These are phyloP conservation scores for Quadroppia sp. DNA, from an alignment of 2,888 invertebrate genomes.

Conservation along the genomic window DNA sequence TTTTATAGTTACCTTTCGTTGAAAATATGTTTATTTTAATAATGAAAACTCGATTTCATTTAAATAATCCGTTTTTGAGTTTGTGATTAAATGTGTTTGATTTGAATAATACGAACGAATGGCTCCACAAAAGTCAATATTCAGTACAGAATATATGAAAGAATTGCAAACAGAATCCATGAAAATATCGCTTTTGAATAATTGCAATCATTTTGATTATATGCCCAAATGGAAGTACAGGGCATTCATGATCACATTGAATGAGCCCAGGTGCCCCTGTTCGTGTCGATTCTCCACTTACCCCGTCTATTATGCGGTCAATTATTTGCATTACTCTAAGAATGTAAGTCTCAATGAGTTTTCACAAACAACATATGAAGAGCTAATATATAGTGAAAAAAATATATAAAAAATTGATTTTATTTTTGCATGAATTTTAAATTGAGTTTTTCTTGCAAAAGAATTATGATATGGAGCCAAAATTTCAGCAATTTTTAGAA, in stretches of 20 bases:
- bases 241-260: slow-evolving; percentile 8
- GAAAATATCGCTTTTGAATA: background rate
- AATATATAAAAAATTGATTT: background rate
- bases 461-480: too few species aligned
- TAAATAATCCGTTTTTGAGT: too few species aligned
- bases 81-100: too few species aligned
- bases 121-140: slow-evolving; percentile 22
- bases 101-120: too few species aligned
- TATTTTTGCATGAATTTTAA: too few species aligned
- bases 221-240: slow-evolving; percentile 13
- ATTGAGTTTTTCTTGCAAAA: background rate
- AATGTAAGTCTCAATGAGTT: slow-evolving; percentile 13
- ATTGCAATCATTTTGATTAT: background rate
- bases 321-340: slow-evolving; percentile 22
- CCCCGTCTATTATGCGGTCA: slow-evolving; percentile 24
- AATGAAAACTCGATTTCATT: too few species aligned
- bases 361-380: background rate
- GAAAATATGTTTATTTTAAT: too few species aligned
- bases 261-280: slow-evolving; percentile 1
- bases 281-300: background rate
- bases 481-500: too few species aligned
- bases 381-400: background rate
- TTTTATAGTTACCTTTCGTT: too few species aligned
- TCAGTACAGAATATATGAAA: background rate
- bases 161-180: background rate